phyloP scores from a whole-genome alignment of 2,888 invertebrate genomes.

The Adelphocoris suturalis region DNA sequence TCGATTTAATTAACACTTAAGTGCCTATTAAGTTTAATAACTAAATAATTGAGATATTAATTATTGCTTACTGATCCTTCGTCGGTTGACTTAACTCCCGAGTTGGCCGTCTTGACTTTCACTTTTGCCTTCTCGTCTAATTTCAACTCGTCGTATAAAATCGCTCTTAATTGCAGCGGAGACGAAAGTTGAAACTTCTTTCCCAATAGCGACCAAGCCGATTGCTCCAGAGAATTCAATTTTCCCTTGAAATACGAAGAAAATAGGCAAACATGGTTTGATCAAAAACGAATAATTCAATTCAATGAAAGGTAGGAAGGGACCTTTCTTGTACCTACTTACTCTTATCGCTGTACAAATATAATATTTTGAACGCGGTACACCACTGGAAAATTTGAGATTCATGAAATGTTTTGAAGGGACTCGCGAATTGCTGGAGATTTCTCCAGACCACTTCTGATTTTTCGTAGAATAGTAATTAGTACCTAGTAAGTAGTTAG shows the following conservation, averaged over 20 bases:
- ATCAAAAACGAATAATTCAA: too few species aligned
- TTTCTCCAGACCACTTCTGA: too few species aligned
- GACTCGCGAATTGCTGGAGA: too few species aligned
- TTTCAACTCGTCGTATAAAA: constrained; percentile 80
- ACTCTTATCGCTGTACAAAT: not conserved
- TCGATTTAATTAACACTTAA: too few species aligned
- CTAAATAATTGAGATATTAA: not conserved
- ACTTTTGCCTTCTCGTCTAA: constrained; percentile 78
- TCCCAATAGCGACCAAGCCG: constrained; percentile 79
- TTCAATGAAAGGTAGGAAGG: too few species aligned
- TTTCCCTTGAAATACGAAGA: constrained; percentile 72
- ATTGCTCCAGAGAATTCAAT: constrained; percentile 78
- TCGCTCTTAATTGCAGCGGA: constrained; percentile 79
- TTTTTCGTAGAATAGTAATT: too few species aligned
- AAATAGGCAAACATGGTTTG: not conserved
- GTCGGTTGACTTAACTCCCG: constrained; percentile 80
- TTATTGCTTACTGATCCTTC: constrained; percentile 79
- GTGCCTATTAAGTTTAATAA: too few species aligned
- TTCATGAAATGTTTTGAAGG: too few species aligned
- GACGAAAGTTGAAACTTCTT: constrained; percentile 80
- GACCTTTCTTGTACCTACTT: not conserved
- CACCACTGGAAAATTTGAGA: too few species aligned
- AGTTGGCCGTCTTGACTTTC: constrained; percentile 78
- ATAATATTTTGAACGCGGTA: too few species aligned
- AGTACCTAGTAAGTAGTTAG: too few species aligned